Conservation (phyloP, 1,140 invertebrate genomes). For the Liolophura sinensis region DNA sequence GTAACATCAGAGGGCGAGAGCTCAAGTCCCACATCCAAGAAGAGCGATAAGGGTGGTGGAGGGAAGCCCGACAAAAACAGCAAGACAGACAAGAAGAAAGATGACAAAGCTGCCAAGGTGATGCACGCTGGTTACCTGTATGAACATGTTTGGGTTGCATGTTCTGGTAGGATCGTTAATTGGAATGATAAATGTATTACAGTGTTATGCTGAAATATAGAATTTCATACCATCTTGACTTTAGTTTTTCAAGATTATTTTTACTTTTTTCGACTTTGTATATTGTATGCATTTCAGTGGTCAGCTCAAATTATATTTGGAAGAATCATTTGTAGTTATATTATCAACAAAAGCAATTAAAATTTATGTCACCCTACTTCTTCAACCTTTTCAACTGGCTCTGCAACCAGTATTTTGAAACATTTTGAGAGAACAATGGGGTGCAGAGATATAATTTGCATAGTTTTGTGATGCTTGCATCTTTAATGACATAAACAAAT, state of each 20-base stretch:
- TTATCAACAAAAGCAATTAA: no score
- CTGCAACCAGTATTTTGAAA: no score
- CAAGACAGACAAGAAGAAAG: slow-evolving; percentile 29
- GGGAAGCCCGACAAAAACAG: slow-evolving; percentile 21
- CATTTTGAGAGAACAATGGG: no score
- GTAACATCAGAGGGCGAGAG: slow-evolving; percentile 13
- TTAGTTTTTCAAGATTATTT: no score
- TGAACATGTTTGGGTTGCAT: background rate
- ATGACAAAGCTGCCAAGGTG: slow-evolving; percentile 25
- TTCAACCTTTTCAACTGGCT: no score
- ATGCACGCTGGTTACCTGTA: background rate
- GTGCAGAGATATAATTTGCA: no score
- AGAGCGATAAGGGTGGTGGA: slow-evolving; percentile 18
- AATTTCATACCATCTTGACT: no score
- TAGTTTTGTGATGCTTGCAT: no score
- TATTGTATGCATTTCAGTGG: background rate
- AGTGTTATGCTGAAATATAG: background rate
- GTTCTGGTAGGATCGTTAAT: background rate
- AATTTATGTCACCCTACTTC: no score
- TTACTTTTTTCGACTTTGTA: no score
- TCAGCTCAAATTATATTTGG: background rate
- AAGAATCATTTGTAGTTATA: no score
- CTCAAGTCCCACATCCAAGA: slow-evolving; percentile 13
- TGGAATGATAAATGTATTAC: background rate
- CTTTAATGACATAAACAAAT: no score